Percentiles rank a stretch among this genome's conserved stretches.
Evolutionary conservation across 1,140 invertebrate species (phyloP).

Genomic region (Andrena cerasifolii): DNA sequence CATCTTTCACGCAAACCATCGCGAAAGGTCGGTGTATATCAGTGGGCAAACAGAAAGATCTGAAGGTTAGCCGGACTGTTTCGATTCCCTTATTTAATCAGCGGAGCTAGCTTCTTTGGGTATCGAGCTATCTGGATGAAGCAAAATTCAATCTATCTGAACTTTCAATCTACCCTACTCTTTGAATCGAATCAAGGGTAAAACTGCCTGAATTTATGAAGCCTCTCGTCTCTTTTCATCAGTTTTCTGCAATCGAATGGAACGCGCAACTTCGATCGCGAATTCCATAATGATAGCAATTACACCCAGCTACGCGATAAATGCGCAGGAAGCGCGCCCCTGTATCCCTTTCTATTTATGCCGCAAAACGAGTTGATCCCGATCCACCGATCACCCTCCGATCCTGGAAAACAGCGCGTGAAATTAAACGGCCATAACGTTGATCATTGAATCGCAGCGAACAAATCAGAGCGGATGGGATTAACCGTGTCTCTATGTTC

Average conservation of each 20-base stretch:
- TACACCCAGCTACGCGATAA: too few relatives aligned
- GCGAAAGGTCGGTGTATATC: slow-evolving; percentile 36
- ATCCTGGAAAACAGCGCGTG: background rate
- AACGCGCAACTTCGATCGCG: too few relatives aligned
- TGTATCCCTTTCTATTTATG: background rate
- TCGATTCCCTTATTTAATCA: slow-evolving; percentile 43
- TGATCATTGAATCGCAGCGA: background rate
- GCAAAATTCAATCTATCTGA: too few relatives aligned
- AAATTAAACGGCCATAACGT: background rate
- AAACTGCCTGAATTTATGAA: too few relatives aligned
- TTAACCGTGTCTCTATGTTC: background rate
- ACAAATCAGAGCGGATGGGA: background rate
- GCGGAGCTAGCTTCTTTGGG: background rate
- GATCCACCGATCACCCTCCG: background rate
- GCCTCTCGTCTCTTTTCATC: too few relatives aligned
- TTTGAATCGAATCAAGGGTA: too few relatives aligned
- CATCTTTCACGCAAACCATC: slow-evolving; percentile 47
- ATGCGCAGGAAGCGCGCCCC: too few relatives aligned
- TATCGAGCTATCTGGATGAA: background rate
- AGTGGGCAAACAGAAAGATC: slow-evolving; percentile 1
- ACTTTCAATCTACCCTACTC: too few relatives aligned
- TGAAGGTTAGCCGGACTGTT: background rate
- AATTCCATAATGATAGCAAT: too few relatives aligned
- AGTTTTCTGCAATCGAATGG: too few relatives aligned
- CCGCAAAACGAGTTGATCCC: background rate